phyloP scores from a whole-genome alignment of 1,140 invertebrate species.

The Drosophila simulans region DNA sequence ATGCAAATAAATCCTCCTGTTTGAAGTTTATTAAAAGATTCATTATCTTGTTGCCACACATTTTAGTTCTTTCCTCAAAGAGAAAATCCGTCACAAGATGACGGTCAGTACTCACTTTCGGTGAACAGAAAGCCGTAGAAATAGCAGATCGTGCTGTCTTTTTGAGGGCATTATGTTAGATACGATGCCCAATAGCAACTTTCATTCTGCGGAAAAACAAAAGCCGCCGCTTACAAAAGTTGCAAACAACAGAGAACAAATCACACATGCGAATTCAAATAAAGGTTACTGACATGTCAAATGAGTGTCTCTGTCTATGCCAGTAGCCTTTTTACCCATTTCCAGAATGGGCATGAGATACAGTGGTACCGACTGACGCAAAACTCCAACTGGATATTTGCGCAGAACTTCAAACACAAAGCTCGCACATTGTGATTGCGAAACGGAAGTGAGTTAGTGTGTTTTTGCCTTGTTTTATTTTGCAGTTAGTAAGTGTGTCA shows the following conservation, averaged over 20 bases:
- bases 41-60: neutral
- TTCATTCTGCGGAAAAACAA: constrained; percentile 44
- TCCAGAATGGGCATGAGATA: constrained; percentile 30
- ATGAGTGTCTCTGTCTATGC: constrained; percentile 28
- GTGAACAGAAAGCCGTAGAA: neutral
- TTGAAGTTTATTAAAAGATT: neutral
- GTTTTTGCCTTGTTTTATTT: constrained; percentile 32
- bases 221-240: constrained; percentile 36
- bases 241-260: constrained; percentile 44
- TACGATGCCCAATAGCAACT: constrained; percentile 26
- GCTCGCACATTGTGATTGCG: constrained; percentile 38
- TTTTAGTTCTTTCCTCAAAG: neutral
- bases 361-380: constrained; percentile 28
- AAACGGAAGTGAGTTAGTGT: constrained; percentile 42
- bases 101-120: constrained; percentile 1
- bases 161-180: constrained; percentile 25
- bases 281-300: constrained; percentile 52
- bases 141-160: constrained; percentile 16
- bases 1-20: neutral
- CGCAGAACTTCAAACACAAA: constrained; percentile 38
- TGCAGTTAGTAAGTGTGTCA: constrained; percentile 40
- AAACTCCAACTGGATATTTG: constrained; percentile 29
- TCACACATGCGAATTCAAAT: constrained; percentile 30
- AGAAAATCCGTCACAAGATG: constrained; percentile 5
- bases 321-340: constrained; percentile 48